These are phyloP conservation scores for Sussaba pulchella DNA, from an alignment of 2,888 invertebrate genomes.

Conservation along the genomic window DNA sequence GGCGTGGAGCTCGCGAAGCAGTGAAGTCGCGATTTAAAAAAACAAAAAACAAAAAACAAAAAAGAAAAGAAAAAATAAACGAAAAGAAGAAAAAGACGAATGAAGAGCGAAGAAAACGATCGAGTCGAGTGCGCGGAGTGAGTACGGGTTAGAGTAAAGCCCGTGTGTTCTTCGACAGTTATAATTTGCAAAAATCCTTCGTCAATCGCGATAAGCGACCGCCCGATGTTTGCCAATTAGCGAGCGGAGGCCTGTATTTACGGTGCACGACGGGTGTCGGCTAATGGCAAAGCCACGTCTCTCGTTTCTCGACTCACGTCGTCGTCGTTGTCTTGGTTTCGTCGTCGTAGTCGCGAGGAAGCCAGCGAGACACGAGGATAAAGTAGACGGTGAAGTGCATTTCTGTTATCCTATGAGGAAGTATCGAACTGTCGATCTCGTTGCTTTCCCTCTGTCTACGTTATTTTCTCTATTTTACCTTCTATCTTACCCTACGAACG, in stretches of 20 bases:
- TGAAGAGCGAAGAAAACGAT: conserved; percentile 23
- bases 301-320: conserved; percentile 54
- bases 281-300: conserved; percentile 77
- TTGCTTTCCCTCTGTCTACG: conserved; percentile 21
- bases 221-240: conserved; percentile 81
- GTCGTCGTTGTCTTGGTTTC: conserved; percentile 7
- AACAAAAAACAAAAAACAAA: conserved; percentile 7
- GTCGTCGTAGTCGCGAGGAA: conserved; percentile 21
- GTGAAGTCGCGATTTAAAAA: conserved; percentile 57
- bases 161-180: conserved; percentile 65
- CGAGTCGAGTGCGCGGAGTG: conserved; percentile 22
- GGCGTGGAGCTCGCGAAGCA: conserved; percentile 58
- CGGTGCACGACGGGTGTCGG: conserved; percentile 76
- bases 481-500: not conserved
- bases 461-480: conserved; percentile 28
- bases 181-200: conserved; percentile 79
- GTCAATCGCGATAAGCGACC: conserved; percentile 79
- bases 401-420: conserved; percentile 54
- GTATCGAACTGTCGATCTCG: conserved; percentile 45
- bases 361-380: conserved; percentile 44
- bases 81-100: conserved; percentile 28
- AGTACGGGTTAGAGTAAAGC: conserved; percentile 35
- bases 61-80: conserved; percentile 23
- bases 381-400: conserved; percentile 56
- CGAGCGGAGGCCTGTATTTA: conserved; percentile 70